Percentiles rank a stretch among this genome's conserved stretches.
These are phyloP conservation scores for Orius laevigatus DNA, from an alignment of 1,140 invertebrate species.

Conservation along the genomic window DNA sequence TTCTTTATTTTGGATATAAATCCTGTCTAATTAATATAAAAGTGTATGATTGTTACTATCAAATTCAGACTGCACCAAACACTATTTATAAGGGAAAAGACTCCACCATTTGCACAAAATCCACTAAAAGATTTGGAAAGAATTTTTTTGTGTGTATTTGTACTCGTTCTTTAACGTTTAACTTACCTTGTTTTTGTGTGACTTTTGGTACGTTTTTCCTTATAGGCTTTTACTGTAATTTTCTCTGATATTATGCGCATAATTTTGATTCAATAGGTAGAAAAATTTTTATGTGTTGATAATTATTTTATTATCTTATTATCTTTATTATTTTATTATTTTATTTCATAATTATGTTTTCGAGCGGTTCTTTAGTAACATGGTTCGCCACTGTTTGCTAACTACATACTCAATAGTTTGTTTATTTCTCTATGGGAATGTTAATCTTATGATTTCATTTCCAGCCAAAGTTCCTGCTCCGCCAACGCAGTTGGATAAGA, in stretches of 20 bases:
- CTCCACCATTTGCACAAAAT: no score
- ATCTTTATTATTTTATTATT: background rate
- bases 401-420: background rate
- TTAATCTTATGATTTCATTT: conserved; percentile 10
- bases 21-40: no score
- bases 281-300: background rate
- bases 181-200: background rate
- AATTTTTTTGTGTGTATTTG: no score
- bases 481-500: conserved; percentile 41
- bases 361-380: background rate
- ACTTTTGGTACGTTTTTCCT: background rate
- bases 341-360: background rate
- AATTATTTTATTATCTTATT: background rate
- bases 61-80: no score
- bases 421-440: background rate
- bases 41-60: no score
- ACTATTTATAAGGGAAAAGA: no score
- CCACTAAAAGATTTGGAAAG: no score
- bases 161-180: background rate
- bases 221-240: background rate
- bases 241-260: no score
- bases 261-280: background rate
- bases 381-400: background rate
- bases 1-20: no score
- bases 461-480: conserved; percentile 24